Base-by-base conservation (phyloP, 2,888 invertebrate genomes). In the Apotomis betuletana region DNA sequence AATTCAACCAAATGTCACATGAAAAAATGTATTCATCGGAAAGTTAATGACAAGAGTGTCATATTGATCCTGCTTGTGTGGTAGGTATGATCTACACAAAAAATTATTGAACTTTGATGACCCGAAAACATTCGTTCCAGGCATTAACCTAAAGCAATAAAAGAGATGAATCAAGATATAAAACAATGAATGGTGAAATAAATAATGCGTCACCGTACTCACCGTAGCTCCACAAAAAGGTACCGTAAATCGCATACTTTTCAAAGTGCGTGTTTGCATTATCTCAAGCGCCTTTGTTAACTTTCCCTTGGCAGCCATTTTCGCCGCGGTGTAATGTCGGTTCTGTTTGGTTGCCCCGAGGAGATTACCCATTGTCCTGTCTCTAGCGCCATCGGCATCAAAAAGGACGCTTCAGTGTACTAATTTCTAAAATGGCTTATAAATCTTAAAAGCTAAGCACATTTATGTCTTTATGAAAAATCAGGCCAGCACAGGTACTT, bases 311-410 rank as follows among this genome's bases (percentile, higher is more conserved):
- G 82, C 78, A 81, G 81, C 79, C 76, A 78, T 80, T 86, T 89
- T 81, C 75, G 78, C 75, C 76, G 76, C 78, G 80, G 85, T 86
- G 80, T 87, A 86, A 87, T 87, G 80, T 85, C 78, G 82, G 80
- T 78, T 77, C 81, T 87, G 87, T 90, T 90, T 90, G 83, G 88
- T 85, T 85, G 83, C 83, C 85, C 85, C 85, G 83, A 75, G 78
- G 83, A 75, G 87, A 87, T 90, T 87, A 89, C 86, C 79, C 77
- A 88, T 89, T 90, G 90, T 90, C 78, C 78, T 6, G 90, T 90
- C 73, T 70, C 75, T 80, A 90, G 87, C 86, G 87, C 87, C 89
- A 87, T 85, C 88, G 88, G 88, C 88, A 82, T 80, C 75, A 74
- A 75, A 82, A 80, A 85, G 78, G 81, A 80, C 80, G 86, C 89